A percentile compares a stretch with the other conserved stretches of the same genome.
Conservation (phyloP, 2,113 vertebrate species). For the Amazona vittata region DNA sequence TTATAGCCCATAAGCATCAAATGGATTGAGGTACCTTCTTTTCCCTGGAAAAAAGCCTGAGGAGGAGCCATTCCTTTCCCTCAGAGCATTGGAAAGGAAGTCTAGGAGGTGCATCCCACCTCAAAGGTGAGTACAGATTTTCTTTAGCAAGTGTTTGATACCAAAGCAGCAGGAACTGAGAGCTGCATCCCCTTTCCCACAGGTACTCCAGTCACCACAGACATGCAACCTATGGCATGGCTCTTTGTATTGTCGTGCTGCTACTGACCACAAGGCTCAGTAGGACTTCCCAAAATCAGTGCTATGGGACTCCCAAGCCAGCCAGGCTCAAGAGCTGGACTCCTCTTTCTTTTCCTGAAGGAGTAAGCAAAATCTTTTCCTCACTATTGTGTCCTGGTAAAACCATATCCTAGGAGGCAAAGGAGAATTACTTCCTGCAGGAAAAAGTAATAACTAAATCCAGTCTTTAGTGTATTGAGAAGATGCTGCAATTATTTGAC, state of each 20-base stretch:
- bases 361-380: background rate
- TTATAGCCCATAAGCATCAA: background rate
- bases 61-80: background rate
- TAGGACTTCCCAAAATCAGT: background rate
- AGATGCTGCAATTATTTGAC: background rate
- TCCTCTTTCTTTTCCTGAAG: background rate
- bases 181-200: background rate
- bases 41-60: background rate
- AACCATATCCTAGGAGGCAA: background rate
- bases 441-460: background rate
- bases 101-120: background rate
- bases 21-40: background rate
- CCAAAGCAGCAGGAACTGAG: background rate
- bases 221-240: background rate
- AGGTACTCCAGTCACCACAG: background rate
- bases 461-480: background rate
- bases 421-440: background rate
- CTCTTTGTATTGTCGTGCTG: background rate
- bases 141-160: background rate
- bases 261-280: background rate
- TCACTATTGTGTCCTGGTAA: background rate
- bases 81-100: background rate
- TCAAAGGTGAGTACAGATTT: background rate
- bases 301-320: background rate
- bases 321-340: background rate